phyloP scores from a whole-genome alignment of 2,113 vertebrate genomes.

The Bucco capensis region DNA sequence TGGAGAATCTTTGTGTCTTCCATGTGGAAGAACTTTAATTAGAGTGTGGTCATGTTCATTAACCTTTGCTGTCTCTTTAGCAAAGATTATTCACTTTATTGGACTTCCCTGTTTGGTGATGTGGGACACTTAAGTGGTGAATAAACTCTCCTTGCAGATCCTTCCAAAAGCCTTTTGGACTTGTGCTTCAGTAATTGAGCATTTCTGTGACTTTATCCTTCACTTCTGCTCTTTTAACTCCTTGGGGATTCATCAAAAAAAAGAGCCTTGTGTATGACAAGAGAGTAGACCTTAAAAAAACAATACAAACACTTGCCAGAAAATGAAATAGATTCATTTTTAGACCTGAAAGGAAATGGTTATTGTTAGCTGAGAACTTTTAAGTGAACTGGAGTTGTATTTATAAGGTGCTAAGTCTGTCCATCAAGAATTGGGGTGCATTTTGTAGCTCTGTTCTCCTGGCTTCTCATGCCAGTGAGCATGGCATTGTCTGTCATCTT shows the following conservation, averaged over 20 bases:
- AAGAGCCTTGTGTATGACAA: background rate
- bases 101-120: background rate
- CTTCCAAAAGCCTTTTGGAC: background rate
- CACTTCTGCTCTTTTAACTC: background rate
- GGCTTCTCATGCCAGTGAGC: background rate
- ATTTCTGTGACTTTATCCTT: background rate
- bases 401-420: background rate
- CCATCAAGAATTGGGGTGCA: rapidly evolving
- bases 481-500: background rate
- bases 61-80: background rate
- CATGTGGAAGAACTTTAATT: background rate
- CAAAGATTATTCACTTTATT: background rate
- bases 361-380: background rate
- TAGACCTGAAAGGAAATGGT: slow-evolving; percentile 11
- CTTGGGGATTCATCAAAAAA: background rate
- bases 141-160: background rate
- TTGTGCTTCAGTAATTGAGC: background rate
- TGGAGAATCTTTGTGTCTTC: background rate
- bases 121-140: background rate
- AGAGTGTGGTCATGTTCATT: rapidly evolving
- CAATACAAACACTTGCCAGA: background rate
- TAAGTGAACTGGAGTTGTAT: background rate
- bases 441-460: background rate
- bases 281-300: background rate
- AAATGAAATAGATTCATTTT: background rate